These are phyloP conservation scores for Merluccius polli DNA, from an alignment of 2,797 vertebrate genomes.

Conservation along the genomic window DNA sequence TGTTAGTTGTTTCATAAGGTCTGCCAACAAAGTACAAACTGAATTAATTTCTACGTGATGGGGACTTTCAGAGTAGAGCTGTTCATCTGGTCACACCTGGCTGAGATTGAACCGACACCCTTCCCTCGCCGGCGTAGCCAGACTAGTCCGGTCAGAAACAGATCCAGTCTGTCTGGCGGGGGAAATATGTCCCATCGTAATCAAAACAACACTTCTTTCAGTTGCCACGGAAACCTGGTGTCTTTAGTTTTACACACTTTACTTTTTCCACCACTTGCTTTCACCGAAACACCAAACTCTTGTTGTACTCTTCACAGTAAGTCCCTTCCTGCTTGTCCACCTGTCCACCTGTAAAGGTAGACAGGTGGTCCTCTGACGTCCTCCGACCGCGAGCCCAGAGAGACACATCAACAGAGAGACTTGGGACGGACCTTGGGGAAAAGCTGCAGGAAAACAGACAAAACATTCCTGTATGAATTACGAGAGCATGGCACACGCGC, in stretches of 20 bases:
- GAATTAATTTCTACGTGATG: no score
- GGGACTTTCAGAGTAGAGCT: no score
- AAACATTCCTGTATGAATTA: neutral
- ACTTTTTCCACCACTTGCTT: neutral
- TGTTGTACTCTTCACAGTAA: neutral
- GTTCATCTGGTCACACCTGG: no score
- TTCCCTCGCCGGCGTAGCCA: no score
- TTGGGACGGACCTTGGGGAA: conserved; percentile 76
- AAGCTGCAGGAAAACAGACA: conserved; percentile 54
- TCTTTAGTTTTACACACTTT: neutral
- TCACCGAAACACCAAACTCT: neutral
- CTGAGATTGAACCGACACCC: no score
- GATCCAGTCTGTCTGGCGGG: neutral
- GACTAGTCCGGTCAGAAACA: no score
- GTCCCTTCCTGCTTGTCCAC: neutral
- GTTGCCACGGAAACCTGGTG: neutral
- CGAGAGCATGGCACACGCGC: no score
- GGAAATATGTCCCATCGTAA: neutral
- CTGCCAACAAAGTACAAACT: no score
- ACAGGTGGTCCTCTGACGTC: neutral
- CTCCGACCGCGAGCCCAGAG: neutral
- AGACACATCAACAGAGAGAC: conserved; percentile 62
- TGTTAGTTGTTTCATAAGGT: no score
- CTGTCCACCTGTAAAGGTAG: neutral
- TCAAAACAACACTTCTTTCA: neutral